Evolutionary conservation across 2,888 invertebrate genomes (phyloP), one percentile per base, ranked within the genome.

Genomic region (Noctua janthina): DNA sequence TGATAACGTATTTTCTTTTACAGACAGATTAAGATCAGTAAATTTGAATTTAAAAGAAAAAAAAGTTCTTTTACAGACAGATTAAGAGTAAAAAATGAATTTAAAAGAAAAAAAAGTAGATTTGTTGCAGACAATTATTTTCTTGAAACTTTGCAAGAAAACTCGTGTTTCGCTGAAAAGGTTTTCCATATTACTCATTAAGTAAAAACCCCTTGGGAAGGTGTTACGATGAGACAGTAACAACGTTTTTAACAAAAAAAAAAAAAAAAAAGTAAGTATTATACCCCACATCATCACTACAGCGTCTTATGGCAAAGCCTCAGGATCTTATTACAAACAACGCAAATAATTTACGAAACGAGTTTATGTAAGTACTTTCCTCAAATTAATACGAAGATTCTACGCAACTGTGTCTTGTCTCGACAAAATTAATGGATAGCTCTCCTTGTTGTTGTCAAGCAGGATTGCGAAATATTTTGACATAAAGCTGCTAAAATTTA

Each of bases 261-360:
- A n/a, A n/a, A n/a, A n/a, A n/a, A n/a, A n/a, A n/a, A n/a, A n/a
- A n/a, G n/a, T n/a, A 8, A 7, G n/a, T 43, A 43, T 43, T 43
- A 43, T 7, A 54, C 49, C 17, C 29, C 35, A 62, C 56, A 49
- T 71, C 66, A 49, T 74, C 62, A 64, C 59, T 59, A 73, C 64
- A 46, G 11, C 84, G 56, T 66, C 69, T 29, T 54, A 84, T 35
- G 72, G n/a, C 29, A 51, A 78, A 71, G 51, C 66, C 46, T 66
- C 62, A 73, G 23, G n/a, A 15, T 56, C 51, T 3, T 76, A 17
- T 76, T 68, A 54, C 54, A 77, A 82, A 80, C 56, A 75, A 71
- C 64, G 51, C 68, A 76, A 81, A 79, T 85, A 74, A 83, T 88
- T 81, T 74, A 79, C 70, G n/a, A 77, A 88, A 83, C 83, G 23